Conservation (phyloP, 2,888 invertebrate species). For the Protodeltote pygarga region DNA sequence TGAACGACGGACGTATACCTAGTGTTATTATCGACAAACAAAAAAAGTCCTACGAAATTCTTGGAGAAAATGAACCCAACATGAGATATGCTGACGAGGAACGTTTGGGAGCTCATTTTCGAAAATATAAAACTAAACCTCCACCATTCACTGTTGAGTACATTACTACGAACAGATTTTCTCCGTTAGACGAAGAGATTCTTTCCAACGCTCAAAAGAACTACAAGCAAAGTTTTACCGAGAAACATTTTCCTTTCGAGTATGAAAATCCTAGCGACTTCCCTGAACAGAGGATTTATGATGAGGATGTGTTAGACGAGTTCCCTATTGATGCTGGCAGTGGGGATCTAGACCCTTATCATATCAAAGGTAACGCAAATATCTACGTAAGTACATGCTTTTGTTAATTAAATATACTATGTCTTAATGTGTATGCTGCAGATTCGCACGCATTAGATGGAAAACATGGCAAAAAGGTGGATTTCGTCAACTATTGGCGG, state of each 20-base stretch:
- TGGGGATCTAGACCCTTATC: constrained; percentile 73
- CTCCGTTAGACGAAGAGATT: constrained; percentile 78
- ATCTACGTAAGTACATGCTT: too few relatives aligned
- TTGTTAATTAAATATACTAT: background rate
- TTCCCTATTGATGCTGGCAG: constrained; percentile 76
- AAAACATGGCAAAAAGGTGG: constrained; percentile 75
- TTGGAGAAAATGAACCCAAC: constrained; percentile 63
- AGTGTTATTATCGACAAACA: constrained; percentile 66
- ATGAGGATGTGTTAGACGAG: constrained; percentile 83
- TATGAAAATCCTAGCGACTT: constrained; percentile 80
- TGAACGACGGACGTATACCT: constrained; percentile 47
- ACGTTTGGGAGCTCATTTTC: constrained; percentile 80
- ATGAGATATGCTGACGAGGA: constrained; percentile 79
- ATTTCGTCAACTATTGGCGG: constrained; percentile 76
- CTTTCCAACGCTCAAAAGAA: constrained; percentile 79
- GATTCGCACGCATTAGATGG: constrained; percentile 49
- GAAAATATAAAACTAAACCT: constrained; percentile 74
- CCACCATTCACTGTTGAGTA: constrained; percentile 78
- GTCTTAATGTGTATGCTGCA: constrained; percentile 32
- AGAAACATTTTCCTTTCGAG: constrained; percentile 82
- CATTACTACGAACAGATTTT: constrained; percentile 73
- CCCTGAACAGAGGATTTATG: constrained; percentile 87
- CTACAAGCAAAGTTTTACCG: constrained; percentile 79
- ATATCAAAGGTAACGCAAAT: constrained; percentile 66
- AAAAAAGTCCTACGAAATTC: constrained; percentile 72